Conservation (phyloP, 2,888 invertebrate species). For the Lathronympha strigana region DNA sequence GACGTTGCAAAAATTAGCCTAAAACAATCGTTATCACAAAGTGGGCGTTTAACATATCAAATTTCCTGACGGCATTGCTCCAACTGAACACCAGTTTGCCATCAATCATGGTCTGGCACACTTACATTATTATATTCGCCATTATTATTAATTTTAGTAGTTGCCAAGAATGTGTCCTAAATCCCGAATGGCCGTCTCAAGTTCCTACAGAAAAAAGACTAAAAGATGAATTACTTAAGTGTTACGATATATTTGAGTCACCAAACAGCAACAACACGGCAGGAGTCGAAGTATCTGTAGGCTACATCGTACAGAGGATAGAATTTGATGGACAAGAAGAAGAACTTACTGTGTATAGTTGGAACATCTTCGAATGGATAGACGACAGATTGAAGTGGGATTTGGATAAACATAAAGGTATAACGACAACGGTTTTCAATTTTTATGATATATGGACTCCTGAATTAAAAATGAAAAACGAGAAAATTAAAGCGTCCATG, state of each 20-base stretch:
- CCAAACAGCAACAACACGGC: slow-evolving; percentile 7
- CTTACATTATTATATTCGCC: background rate
- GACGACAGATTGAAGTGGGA: slow-evolving; percentile 58
- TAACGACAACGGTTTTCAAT: slow-evolving; percentile 40
- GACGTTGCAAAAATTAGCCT: background rate
- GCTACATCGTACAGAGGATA: background rate
- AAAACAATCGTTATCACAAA: slow-evolving; percentile 6
- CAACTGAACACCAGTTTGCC: slow-evolving; percentile 3
- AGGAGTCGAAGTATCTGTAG: slow-evolving; percentile 10
- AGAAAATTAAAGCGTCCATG: slow-evolving; percentile 4
- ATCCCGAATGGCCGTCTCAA: slow-evolving; percentile 3
- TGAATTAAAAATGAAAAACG: slow-evolving; percentile 48
- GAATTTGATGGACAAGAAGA: slow-evolving; percentile 4
- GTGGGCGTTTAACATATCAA: slow-evolving; percentile 30
- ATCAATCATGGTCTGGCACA: slow-evolving; percentile 17
- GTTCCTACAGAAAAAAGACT: background rate
- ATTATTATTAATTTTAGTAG: background rate
- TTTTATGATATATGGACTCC: slow-evolving; percentile 52
- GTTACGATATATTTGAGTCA: background rate
- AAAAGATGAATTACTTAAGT: background rate
- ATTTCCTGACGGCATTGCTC: background rate
- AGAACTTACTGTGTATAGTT: slow-evolving; percentile 35
- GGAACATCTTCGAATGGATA: slow-evolving; percentile 48
- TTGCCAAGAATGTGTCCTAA: slow-evolving; percentile 23
- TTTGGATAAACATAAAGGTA: slow-evolving; percentile 50